Percentiles rank a stretch among this genome's conserved stretches.
phyloP scores from a whole-genome alignment of 2,888 invertebrate species.

The Polia nebulosa region DNA sequence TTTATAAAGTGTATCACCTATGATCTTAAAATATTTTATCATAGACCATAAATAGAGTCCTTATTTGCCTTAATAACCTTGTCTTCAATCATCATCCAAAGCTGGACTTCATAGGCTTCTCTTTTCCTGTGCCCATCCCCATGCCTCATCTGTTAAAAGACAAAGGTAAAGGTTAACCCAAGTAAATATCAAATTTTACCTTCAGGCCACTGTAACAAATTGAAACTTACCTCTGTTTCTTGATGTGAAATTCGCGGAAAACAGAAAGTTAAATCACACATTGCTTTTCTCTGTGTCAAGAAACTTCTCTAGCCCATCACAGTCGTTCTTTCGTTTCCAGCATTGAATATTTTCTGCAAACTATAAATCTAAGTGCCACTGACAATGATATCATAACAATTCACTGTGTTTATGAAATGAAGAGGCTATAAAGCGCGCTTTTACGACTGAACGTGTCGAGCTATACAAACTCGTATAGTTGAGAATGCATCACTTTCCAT shows the following conservation, averaged over 20 bases:
- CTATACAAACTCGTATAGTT: slow-evolving; percentile 10
- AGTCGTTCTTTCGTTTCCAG: not conserved
- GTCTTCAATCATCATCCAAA: no score
- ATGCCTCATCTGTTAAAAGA: no score
- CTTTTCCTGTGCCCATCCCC: not conserved
- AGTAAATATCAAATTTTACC: not conserved
- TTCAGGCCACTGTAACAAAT: not conserved
- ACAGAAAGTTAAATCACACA: not conserved
- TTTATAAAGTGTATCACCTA: no score
- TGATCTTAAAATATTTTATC: no score
- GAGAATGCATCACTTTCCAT: slow-evolving; percentile 8
- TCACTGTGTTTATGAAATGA: not conserved
- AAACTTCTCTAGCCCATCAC: not conserved
- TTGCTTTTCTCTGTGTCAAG: not conserved
- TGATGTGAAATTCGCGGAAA: not conserved
- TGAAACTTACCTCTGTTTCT: not conserved
- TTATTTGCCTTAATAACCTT: no score
- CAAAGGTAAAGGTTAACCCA: not conserved
- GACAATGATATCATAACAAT: slow-evolving; percentile 1
- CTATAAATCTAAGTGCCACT: not conserved
- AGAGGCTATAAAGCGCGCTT: slow-evolving; percentile 19
- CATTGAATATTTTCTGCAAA: not conserved
- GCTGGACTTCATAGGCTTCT: not conserved
- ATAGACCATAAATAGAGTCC: no score
- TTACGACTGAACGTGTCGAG: slow-evolving; percentile 8